Conservation (phyloP, 2,888 invertebrate genomes). For the Heliconius cydno region DNA sequence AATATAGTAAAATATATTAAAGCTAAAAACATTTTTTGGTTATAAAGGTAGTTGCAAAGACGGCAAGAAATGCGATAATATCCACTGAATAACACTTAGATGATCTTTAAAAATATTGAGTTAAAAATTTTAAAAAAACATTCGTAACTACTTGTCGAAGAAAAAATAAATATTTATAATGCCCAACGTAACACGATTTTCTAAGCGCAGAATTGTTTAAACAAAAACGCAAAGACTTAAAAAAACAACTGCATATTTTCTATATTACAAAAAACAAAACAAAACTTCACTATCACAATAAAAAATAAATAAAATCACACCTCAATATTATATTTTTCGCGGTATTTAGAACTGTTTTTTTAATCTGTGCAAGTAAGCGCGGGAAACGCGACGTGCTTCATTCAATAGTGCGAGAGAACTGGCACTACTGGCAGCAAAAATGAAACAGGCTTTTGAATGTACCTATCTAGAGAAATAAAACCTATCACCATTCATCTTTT, state of each 20-base stretch:
- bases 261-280: not conserved
- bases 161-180: slow-evolving; percentile 4
- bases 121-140: not conserved
- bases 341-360: slow-evolving; percentile 60
- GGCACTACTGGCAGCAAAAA: slow-evolving; percentile 46
- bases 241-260: not conserved
- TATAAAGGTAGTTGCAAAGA: not conserved
- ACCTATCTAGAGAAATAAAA: slow-evolving; percentile 12
- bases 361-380: slow-evolving; percentile 62
- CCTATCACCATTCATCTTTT: slow-evolving; percentile 10
- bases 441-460: slow-evolving; percentile 47
- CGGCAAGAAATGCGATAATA: too few species aligned
- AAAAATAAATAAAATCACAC: slow-evolving; percentile 27
- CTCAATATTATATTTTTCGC: slow-evolving; percentile 55
- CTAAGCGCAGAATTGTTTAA: slow-evolving; percentile 1
- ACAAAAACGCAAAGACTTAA: not conserved
- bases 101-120: too few species aligned
- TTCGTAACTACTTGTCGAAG: not conserved
- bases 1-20: not conserved
- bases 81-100: too few species aligned
- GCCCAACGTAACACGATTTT: not conserved
- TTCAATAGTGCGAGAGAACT: slow-evolving; percentile 63
- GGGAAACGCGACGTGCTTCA: slow-evolving; percentile 67
- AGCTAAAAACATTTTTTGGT: not conserved
- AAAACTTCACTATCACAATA: slow-evolving; percentile 18